Base-by-base conservation (phyloP, 2,797 vertebrate species). In the Pampus argenteus region DNA sequence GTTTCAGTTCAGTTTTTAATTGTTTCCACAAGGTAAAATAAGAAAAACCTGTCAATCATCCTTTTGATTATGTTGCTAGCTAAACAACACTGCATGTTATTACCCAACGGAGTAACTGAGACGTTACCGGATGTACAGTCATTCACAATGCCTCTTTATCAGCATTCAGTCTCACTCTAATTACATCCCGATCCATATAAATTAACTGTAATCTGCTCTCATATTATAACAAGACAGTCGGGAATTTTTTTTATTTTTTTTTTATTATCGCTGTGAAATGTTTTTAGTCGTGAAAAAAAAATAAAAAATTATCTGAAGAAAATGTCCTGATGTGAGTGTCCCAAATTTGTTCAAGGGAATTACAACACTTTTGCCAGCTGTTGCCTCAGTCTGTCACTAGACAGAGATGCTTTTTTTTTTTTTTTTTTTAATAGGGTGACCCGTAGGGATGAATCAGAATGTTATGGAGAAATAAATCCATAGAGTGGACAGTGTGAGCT, bases 371-470 rank as follows among this genome's bases (percentile, higher is more conserved):
- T 85, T 80, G 54, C 83, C 20, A 57, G 66, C 82, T 71, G 68
- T 92, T 92, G 90, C 90, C 85, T 93, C 90, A 92, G 81, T 76
- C 74, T 86, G 82, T 77, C 80, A 83, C 76, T 25, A 70, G 66
- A 74, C 65, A 42, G 57, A 54, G 48, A 62, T 14, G 18, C 48
- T 51, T 74, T 59, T 74, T 69, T 81, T 78, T 59, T 14, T 17
- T 44, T 51, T 74, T 59, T 74, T 69, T 81, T 78, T 59, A 65
- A 71, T 68, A 58, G 49, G 70, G 54, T 81, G 82, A 84, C 85
- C 85, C 85, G 80, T 25, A 66, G 85, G 88, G 86, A 80, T 73
- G 66, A 83, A 83, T 82, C 79, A 38, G 59, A 74, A 36, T 73
- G 69, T 83, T 42, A 76, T 57, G 74, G 66, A 69, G 60, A 51